phyloP scores from a whole-genome alignment of 2,888 invertebrate species.

The Andrena flavipes region DNA sequence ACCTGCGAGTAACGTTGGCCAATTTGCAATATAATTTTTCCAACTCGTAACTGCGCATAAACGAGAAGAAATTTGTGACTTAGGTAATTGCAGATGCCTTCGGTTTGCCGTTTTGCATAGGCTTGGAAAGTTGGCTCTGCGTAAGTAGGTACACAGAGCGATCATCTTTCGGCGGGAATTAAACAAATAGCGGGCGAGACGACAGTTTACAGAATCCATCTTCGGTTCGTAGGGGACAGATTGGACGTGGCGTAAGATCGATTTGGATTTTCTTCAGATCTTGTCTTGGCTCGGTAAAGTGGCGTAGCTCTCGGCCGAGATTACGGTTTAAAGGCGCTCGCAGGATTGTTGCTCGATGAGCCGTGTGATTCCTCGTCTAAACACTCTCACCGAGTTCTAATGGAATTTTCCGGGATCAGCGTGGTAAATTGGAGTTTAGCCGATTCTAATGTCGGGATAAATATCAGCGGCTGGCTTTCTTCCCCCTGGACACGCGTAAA shows the following conservation, averaged over 20 bases:
- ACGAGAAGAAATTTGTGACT: too few relatives aligned
- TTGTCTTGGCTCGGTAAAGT: neutral
- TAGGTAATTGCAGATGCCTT: too few relatives aligned
- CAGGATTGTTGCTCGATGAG: constrained; percentile 51
- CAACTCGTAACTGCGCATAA: too few relatives aligned
- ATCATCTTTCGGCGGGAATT: neutral
- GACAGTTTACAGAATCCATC: constrained; percentile 15
- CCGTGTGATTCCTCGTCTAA: constrained; percentile 67
- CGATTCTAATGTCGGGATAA: constrained; percentile 70
- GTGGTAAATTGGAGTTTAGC: constrained; percentile 74
- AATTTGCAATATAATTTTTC: too few relatives aligned
- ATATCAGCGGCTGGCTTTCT: constrained; percentile 68
- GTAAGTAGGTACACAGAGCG: neutral
- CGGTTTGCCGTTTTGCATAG: too few relatives aligned
- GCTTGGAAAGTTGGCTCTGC: neutral
- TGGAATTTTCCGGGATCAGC: constrained; percentile 72
- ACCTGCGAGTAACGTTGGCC: too few relatives aligned
- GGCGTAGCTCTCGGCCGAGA: constrained; percentile 2
- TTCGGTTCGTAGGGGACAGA: neutral
- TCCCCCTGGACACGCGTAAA: constrained; percentile 73
- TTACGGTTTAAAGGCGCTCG: constrained; percentile 18
- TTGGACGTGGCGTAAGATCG: constrained; percentile 10
- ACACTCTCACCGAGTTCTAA: constrained; percentile 62
- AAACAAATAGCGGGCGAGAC: constrained; percentile 1
- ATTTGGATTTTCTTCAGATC: constrained; percentile 15